Conservation (phyloP, 2,797 vertebrate genomes). For the Serranus cabrilla region DNA sequence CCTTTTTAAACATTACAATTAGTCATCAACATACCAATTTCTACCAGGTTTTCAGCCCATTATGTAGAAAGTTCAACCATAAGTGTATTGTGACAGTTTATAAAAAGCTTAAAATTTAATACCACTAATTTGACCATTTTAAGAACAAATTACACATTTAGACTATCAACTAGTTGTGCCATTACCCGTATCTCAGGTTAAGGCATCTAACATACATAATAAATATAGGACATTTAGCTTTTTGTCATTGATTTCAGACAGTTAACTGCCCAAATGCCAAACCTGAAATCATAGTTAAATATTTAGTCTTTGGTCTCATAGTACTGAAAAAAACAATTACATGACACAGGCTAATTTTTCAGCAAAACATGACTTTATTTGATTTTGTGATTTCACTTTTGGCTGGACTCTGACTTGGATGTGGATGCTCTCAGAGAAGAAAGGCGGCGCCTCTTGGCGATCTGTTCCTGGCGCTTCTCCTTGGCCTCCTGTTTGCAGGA, state of each 20-base stretch:
- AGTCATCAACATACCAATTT: too few relatives aligned
- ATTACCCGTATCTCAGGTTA: neutral
- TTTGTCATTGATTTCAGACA: neutral
- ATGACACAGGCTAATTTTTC: slow-evolving; percentile 25
- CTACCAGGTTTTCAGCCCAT: too few relatives aligned
- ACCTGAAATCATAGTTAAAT: neutral
- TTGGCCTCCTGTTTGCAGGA: slow-evolving; percentile 92
- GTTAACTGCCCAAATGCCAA: neutral
- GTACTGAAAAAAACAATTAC: neutral
- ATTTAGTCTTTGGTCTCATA: neutral
- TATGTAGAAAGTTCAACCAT: too few relatives aligned
- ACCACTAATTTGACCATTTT: too few relatives aligned
- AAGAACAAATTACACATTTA: neutral
- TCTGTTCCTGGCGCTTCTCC: slow-evolving; percentile 98
- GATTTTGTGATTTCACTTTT: slow-evolving; percentile 89
- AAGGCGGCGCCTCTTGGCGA: slow-evolving; percentile 97
- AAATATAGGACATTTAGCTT: too few relatives aligned
- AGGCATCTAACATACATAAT: too few relatives aligned
- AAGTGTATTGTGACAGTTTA: too few relatives aligned
- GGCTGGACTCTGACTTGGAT: slow-evolving; percentile 99
- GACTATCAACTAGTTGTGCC: neutral
- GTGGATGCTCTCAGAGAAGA: slow-evolving; percentile 97
- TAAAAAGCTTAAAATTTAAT: too few relatives aligned
- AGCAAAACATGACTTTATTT: slow-evolving; percentile 80
- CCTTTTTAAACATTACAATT: too few relatives aligned